Conservation (phyloP, 1,140 invertebrate genomes). For the Calephelis virginiensis region DNA sequence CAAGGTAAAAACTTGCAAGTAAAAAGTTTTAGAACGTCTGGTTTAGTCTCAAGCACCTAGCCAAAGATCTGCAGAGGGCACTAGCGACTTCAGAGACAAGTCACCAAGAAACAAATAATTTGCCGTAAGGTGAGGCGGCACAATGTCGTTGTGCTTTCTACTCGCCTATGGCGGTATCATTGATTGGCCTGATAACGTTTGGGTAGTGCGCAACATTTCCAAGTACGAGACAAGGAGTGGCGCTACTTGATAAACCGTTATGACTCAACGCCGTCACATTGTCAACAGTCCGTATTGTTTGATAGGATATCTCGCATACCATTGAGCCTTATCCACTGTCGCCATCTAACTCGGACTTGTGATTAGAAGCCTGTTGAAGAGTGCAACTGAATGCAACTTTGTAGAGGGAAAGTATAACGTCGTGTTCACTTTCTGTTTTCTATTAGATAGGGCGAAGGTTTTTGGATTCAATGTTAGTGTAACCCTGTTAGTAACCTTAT, state of each 20-base stretch:
- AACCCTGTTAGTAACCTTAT: too few species aligned
- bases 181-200: conserved; percentile 15
- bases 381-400: neutral
- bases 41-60: too few species aligned
- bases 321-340: conserved; percentile 32
- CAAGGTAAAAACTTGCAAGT: too few species aligned
- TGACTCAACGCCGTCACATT: conserved; percentile 35
- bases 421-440: neutral
- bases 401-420: neutral
- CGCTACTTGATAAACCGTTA: conserved; percentile 40
- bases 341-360: conserved; percentile 26
- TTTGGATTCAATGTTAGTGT: too few species aligned
- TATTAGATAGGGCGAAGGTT: too few species aligned
- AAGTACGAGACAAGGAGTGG: conserved; percentile 47
- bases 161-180: conserved; percentile 6
- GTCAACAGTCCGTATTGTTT: conserved; percentile 26
- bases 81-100: too few species aligned
- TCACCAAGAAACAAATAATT: too few species aligned
- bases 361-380: conserved; percentile 18
- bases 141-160: conserved; percentile 5
- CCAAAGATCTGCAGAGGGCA: too few species aligned
- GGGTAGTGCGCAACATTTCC: conserved; percentile 22
- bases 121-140: neutral
- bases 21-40: too few species aligned
- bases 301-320: conserved; percentile 27